These are phyloP conservation scores for Anas platyrhynchos DNA, from an alignment of 2,113 vertebrate genomes.

Conservation along the genomic window DNA sequence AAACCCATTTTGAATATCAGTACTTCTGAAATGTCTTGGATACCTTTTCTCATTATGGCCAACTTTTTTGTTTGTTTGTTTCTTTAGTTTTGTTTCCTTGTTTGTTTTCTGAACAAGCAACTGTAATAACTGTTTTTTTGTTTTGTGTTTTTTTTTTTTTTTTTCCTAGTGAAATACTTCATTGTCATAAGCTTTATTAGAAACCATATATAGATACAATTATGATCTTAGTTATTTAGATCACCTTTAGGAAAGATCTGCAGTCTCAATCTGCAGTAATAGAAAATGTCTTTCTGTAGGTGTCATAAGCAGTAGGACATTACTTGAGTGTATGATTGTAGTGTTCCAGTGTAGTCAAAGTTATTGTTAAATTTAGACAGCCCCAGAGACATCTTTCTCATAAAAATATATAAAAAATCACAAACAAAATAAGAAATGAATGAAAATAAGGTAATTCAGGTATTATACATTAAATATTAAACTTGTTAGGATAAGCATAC, in stretches of 20 bases:
- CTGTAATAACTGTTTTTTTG: not conserved
- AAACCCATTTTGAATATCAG: not conserved
- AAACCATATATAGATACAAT: not conserved
- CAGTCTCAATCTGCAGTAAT: not conserved
- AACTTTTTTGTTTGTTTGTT: fast-evolving
- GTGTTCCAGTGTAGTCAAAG: not conserved
- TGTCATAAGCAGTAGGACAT: not conserved
- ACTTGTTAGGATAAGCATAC: not conserved
- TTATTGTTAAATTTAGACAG: not conserved
- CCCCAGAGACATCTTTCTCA: not conserved
- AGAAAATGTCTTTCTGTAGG: not conserved
- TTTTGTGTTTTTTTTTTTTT: too few species aligned
- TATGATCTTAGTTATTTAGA: not conserved
- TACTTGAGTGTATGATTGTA: not conserved
- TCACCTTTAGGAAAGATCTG: not conserved
- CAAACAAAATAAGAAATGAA: not conserved
- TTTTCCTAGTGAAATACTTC: not conserved
- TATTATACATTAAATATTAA: not conserved
- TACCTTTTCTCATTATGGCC: not conserved
- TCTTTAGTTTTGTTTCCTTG: fast-evolving
- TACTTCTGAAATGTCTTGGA: not conserved
- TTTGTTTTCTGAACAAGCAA: not conserved
- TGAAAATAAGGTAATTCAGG: not conserved
- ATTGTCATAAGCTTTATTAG: not conserved
- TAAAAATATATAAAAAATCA: not conserved